Evolutionary conservation across 2,113 vertebrate species (phyloP).

Genomic region (Bubo scandiacus): DNA sequence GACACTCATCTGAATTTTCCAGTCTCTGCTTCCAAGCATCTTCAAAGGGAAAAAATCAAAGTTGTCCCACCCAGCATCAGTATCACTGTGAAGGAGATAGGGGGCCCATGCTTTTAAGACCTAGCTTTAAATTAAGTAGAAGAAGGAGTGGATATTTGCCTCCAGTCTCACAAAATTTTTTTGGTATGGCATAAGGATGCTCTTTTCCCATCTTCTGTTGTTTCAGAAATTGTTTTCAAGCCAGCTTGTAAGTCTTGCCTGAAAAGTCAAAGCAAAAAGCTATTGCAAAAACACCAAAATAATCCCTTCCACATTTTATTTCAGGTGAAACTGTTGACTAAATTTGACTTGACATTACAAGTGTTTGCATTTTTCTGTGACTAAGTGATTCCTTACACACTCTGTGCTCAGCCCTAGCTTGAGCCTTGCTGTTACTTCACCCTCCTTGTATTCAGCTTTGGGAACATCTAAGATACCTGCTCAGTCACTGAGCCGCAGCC

Average conservation of each 20-base stretch:
- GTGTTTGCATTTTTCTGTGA: neutral
- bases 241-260: neutral
- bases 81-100: neutral
- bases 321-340: neutral
- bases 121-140: neutral
- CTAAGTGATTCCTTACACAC: neutral
- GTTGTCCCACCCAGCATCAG: neutral
- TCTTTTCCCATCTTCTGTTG: neutral
- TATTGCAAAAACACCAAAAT: neutral
- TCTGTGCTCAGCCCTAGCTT: neutral
- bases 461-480: neutral
- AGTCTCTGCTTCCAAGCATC: neutral
- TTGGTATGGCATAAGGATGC: neutral
- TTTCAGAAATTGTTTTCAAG: neutral
- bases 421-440: neutral
- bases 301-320: constrained; percentile 3
- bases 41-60: neutral
- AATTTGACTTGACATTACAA: neutral
- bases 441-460: neutral
- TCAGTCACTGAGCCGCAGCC: accelerated
- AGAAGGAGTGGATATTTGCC: neutral
- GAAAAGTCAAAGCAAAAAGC: neutral
- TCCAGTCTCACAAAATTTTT: neutral
- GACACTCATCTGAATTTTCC: neutral
- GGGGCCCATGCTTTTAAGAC: neutral